Percentiles rank a stretch among this genome's conserved stretches.
Conservation (phyloP, 2,888 invertebrate species). For the Panopea generosa region DNA sequence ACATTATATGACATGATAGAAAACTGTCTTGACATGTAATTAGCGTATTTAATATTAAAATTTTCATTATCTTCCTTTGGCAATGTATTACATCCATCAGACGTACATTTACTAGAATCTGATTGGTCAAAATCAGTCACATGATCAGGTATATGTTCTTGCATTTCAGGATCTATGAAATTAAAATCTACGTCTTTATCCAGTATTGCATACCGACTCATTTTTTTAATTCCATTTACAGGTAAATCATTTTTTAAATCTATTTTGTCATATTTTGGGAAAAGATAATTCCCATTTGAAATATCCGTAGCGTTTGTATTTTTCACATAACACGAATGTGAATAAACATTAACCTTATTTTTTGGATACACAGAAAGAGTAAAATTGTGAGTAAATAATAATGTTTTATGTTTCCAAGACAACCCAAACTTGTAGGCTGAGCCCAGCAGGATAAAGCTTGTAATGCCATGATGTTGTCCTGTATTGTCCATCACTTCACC, state of each 20-base stretch:
- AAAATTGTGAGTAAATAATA: conserved; percentile 54
- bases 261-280: background rate
- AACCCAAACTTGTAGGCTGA: conserved; percentile 55
- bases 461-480: conserved; percentile 48
- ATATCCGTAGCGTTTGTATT: conserved; percentile 19
- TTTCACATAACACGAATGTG: conserved; percentile 57
- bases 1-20: conserved; percentile 70
- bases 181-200: background rate
- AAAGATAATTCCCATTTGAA: conserved; percentile 11
- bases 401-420: conserved; percentile 39
- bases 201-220: too few relatives aligned
- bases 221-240: too few relatives aligned
- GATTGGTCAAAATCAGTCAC: conserved; percentile 17
- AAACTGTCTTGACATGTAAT: conserved; percentile 21
- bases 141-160: conserved; percentile 8
- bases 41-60: conserved; percentile 9
- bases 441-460: conserved; percentile 64
- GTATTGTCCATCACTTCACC: conserved; percentile 21
- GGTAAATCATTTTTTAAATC: background rate
- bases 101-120: background rate
- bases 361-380: conserved; percentile 61
- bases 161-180: background rate
- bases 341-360: conserved; percentile 55
- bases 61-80: background rate
- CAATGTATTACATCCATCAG: conserved; percentile 10